Conservation (phyloP, 2,888 invertebrate genomes). For the Lasioglossum lativentre region DNA sequence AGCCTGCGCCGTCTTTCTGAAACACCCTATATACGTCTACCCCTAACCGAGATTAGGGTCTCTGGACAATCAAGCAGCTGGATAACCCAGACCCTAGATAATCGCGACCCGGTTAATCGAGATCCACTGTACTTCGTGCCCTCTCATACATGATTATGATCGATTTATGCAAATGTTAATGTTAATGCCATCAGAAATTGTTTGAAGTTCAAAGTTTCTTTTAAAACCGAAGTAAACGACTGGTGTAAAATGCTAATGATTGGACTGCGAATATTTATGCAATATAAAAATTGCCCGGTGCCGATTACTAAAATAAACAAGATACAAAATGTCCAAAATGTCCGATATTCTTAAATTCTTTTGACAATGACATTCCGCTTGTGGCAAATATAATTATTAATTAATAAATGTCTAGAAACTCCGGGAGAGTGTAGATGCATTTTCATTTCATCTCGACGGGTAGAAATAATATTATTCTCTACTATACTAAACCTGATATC, state of each 20-base stretch:
- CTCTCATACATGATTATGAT: not conserved
- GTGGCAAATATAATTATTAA: no score
- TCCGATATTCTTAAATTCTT: no score
- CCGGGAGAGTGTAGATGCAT: no score
- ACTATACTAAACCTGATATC: no score
- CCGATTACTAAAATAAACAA: no score
- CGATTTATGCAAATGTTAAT: not conserved
- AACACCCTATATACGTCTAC: not conserved
- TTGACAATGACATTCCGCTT: no score
- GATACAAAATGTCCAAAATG: no score
- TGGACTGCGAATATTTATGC: not conserved
- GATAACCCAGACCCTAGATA: not conserved
- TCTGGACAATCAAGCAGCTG: not conserved
- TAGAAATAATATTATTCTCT: no score
- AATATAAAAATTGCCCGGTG: not conserved
- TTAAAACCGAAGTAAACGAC: not conserved
- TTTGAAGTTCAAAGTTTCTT: not conserved
- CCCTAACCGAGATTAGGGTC: not conserved
- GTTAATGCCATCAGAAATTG: not conserved
- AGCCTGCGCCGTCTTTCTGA: not conserved
- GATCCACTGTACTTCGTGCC: not conserved
- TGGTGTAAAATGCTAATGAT: not conserved
- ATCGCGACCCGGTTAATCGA: not conserved
- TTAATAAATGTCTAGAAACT: no score
- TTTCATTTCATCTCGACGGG: no score